Evolutionary conservation across 1,140 invertebrate species (phyloP).

Genomic region (Temnothorax longispinosus): DNA sequence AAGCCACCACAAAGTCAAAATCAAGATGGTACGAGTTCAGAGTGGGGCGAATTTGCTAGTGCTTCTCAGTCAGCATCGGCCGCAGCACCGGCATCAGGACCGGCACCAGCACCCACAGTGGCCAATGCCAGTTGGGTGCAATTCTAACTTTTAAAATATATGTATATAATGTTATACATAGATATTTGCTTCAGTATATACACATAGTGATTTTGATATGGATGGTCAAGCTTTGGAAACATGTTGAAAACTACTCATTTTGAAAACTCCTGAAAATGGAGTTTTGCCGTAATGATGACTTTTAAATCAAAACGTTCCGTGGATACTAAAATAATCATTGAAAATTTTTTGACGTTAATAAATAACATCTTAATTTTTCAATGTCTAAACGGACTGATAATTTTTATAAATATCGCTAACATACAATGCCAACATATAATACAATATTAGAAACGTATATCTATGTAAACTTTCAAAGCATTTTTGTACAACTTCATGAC

Average conservation of each 20-base stretch:
- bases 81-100: constrained; percentile 81
- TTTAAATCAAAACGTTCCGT: not conserved
- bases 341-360: not conserved
- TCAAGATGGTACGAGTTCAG: constrained; percentile 85
- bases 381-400: not conserved
- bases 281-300: not conserved
- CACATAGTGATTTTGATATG: constrained; percentile 68
- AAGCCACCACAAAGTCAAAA: constrained; percentile 86
- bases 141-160: constrained; percentile 86
- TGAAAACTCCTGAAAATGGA: not conserved
- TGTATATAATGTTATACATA: constrained; percentile 60
- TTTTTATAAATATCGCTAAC: not conserved
- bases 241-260: not conserved
- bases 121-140: constrained; percentile 91
- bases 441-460: not conserved
- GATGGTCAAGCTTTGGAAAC: constrained; percentile 32
- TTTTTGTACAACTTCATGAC: not conserved
- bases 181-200: constrained; percentile 29
- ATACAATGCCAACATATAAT: not conserved
- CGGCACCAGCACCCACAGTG: constrained; percentile 73
- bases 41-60: constrained; percentile 93
- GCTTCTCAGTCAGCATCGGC: constrained; percentile 82
- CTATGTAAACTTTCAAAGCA: not conserved
- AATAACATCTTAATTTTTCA: not conserved
- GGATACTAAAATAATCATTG: not conserved